phyloP scores from a whole-genome alignment of 2,113 vertebrate species.

The Gorsachius goisagi region DNA sequence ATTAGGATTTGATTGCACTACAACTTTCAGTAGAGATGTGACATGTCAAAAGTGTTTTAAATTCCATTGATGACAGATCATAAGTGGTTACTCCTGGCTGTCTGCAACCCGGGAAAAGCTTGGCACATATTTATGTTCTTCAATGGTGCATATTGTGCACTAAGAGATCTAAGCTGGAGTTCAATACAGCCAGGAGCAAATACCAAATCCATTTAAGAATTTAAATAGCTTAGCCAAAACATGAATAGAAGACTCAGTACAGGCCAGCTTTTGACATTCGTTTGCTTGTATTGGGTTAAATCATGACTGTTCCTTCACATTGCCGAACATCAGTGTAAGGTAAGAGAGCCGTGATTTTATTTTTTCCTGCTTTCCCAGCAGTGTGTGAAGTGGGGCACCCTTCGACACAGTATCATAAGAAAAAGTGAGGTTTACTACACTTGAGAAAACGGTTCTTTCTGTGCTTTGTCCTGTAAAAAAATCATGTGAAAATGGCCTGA shows the following conservation, averaged over 20 bases:
- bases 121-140: accelerated
- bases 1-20: not conserved
- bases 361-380: not conserved
- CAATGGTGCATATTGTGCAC: not conserved
- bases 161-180: not conserved
- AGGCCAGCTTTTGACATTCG: no score
- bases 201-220: not conserved
- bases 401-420: not conserved
- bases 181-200: not conserved
- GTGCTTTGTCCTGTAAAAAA: not conserved
- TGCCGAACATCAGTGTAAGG: not conserved
- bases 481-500: not conserved
- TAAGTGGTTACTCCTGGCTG: not conserved
- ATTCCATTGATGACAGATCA: not conserved
- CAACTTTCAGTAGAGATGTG: not conserved
- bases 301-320: not conserved
- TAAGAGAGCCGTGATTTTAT: not conserved
- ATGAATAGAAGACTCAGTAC: not conserved
- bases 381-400: not conserved
- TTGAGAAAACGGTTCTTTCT: not conserved
- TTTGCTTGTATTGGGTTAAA: not conserved
- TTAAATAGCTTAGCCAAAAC: not conserved
- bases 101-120: not conserved
- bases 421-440: not conserved
- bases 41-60: not conserved